These are phyloP conservation scores for Leptodactylus fuscus DNA, from an alignment of 2,113 vertebrate species.

Conservation along the genomic window DNA sequence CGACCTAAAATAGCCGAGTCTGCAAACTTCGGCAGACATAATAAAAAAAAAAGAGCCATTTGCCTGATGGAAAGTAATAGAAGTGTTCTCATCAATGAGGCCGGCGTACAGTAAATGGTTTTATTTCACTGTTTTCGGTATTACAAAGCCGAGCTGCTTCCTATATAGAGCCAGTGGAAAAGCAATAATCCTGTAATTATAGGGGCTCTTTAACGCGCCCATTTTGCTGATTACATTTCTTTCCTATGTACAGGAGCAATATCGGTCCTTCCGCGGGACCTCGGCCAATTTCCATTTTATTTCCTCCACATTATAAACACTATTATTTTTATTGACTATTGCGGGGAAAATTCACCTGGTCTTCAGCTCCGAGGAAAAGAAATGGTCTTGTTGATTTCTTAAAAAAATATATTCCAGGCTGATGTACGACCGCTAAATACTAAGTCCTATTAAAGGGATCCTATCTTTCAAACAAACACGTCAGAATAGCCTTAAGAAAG, in stretches of 20 bases:
- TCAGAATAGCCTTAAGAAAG: too few species aligned
- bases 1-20: constrained; percentile 52
- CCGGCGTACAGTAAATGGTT: constrained; percentile 40
- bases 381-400: not conserved
- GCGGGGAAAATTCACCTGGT: constrained; percentile 24
- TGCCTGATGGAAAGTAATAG: constrained; percentile 54
- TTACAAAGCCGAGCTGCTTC: constrained; percentile 46
- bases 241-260: constrained; percentile 21
- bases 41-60: constrained; percentile 49
- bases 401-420: too few species aligned
- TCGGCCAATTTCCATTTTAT: constrained; percentile 34
- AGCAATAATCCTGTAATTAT: constrained; percentile 33
- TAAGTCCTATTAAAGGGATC: too few species aligned
- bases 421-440: not conserved
- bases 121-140: constrained; percentile 44
- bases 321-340: constrained; percentile 43
- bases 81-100: constrained; percentile 53
- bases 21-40: constrained; percentile 32
- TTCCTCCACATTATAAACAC: constrained; percentile 36
- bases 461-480: too few species aligned
- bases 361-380: not conserved
- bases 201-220: constrained; percentile 37
- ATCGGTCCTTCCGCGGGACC: not conserved
- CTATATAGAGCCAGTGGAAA: constrained; percentile 16
- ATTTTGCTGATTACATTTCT: constrained; percentile 44